These are phyloP conservation scores for Apostichopus parvimensis DNA, from an alignment of 35 echinoderm and acorn worm genomes.

Conservation along the genomic window DNA sequence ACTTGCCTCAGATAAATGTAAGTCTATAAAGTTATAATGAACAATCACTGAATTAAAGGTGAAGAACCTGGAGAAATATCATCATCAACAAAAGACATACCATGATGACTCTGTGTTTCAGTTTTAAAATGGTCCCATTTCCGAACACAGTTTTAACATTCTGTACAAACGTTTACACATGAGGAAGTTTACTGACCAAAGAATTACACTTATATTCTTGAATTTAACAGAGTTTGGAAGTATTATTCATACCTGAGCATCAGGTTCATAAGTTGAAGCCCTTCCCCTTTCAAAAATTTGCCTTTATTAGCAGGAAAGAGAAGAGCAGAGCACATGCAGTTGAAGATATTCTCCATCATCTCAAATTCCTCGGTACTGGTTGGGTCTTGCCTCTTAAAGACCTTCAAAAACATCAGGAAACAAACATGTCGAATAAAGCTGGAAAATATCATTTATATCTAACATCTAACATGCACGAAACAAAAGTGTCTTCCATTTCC, in stretches of 20 bases:
- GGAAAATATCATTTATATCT: background rate
- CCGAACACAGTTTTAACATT: too few species aligned
- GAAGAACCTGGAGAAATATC: too few species aligned
- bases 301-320: constrained; percentile 80
- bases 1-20: too few species aligned
- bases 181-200: too few species aligned
- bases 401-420: constrained; percentile 46
- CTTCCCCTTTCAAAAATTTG: constrained; percentile 86
- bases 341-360: constrained; percentile 99
- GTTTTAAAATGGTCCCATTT: too few species aligned
- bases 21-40: too few species aligned
- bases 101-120: too few species aligned
- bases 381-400: constrained; percentile 94
- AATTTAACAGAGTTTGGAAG: background rate
- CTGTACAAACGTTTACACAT: too few species aligned
- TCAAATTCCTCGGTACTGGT: constrained; percentile 86
- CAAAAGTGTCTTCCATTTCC: background rate
- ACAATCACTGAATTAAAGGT: too few species aligned
- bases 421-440: background rate
- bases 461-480: background rate
- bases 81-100: too few species aligned
- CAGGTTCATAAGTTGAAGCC: constrained; percentile 98
- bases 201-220: too few species aligned
- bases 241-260: constrained; percentile 81
- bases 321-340: constrained; percentile 92